Conservation (phyloP, 2,888 invertebrate genomes). For the Noctua fimbriata region DNA sequence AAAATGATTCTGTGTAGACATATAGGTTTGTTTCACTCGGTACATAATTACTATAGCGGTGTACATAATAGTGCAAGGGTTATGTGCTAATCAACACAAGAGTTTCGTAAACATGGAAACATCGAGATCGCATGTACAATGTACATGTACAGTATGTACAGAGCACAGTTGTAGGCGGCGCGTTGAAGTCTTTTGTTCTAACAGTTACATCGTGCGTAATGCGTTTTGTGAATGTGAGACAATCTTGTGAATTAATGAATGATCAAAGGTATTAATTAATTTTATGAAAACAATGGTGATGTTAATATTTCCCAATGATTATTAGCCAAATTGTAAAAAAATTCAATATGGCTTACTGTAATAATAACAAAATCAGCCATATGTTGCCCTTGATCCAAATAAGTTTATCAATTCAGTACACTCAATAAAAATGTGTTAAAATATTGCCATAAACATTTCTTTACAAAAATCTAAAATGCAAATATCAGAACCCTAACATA, state of each 20-base stretch:
- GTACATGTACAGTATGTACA: background rate
- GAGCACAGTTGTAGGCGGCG: constrained; percentile 49
- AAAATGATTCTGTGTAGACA: constrained; percentile 29
- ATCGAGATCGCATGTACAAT: constrained; percentile 11
- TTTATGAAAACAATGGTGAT: constrained; percentile 6
- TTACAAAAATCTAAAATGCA: constrained; percentile 45
- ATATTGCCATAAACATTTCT: constrained; percentile 42
- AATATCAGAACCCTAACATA: constrained; percentile 49
- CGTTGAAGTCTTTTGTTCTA: constrained; percentile 79
- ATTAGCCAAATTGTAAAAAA: background rate
- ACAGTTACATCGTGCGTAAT: background rate
- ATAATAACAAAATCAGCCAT: background rate
- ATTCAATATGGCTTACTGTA: no score
- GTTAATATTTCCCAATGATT: background rate
- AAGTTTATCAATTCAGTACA: constrained; percentile 8
- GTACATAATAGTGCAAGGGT: background rate
- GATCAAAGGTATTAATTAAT: background rate
- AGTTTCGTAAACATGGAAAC: constrained; percentile 36
- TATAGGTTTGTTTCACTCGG: constrained; percentile 8
- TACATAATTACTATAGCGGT: background rate
- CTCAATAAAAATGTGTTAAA: constrained; percentile 51
- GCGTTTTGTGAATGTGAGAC: constrained; percentile 7
- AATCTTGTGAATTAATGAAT: background rate
- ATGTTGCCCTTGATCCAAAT: constrained; percentile 1
- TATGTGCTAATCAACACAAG: constrained; percentile 26